Evolutionary conservation across 30 jellyfish, hydroid and myxozoan genomes (phyloP).

Genomic region (Turritopsis rubra): DNA sequence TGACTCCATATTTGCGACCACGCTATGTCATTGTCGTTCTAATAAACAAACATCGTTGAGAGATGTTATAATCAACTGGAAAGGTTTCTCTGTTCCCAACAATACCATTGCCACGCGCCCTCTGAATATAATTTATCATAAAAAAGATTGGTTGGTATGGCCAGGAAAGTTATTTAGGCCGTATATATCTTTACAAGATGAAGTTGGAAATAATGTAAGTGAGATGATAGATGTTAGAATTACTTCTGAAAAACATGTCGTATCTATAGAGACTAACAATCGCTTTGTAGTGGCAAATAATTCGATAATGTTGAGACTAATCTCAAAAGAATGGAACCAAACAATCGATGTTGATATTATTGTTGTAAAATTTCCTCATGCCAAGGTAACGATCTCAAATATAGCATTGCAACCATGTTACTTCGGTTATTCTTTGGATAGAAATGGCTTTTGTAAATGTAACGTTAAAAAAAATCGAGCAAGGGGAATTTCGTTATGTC

Average conservation of each 20-base stretch:
- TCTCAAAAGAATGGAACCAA: neutral
- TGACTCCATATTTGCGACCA: constrained; percentile 16
- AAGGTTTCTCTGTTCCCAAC: neutral
- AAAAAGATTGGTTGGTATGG: neutral
- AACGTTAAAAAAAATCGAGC: constrained; percentile 6
- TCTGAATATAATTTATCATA: neutral
- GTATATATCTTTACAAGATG: constrained; percentile 4
- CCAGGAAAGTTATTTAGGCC: constrained; percentile 14
- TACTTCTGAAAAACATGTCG: neutral
- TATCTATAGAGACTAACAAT: constrained; percentile 20
- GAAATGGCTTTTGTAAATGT: neutral
- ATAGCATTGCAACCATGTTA: neutral
- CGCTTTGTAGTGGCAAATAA: neutral
- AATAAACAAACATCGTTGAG: neutral
- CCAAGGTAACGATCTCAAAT: neutral
- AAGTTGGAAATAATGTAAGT: constrained; percentile 3
- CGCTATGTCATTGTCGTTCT: neutral
- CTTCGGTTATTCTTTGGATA: constrained; percentile 10
- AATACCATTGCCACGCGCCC: constrained; percentile 9
- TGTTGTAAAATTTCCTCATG: neutral
- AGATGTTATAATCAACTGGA: neutral
- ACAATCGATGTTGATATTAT: neutral
- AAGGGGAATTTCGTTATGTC: constrained; percentile 14
- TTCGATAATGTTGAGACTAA: neutral
- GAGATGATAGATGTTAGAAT: constrained; percentile 17